phyloP scores from a whole-genome alignment of 2,113 vertebrate species.

The Motacilla alba region DNA sequence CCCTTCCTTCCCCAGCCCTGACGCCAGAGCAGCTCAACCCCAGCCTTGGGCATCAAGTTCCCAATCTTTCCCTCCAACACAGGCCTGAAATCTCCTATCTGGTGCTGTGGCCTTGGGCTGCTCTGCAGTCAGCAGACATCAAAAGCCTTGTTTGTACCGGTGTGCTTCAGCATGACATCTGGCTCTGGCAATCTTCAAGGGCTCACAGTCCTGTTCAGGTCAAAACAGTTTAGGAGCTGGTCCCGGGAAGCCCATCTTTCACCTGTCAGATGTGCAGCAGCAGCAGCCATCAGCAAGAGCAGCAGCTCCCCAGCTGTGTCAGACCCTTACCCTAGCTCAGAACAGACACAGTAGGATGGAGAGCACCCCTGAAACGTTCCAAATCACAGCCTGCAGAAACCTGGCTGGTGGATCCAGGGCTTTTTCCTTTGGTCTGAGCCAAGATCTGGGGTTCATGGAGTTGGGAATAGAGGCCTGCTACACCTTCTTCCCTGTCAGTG shows the following conservation, averaged over 20 bases:
- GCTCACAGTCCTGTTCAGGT: neutral
- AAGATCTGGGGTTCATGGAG: neutral
- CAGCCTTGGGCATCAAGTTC: neutral
- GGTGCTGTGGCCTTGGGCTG: neutral
- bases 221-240: neutral
- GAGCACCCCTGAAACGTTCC: neutral
- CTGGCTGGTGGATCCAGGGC: neutral
- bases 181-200: neutral
- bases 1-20: neutral
- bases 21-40: rapidly evolving
- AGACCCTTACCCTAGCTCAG: neutral
- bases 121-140: neutral
- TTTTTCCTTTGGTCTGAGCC: neutral
- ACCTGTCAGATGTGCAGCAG: neutral
- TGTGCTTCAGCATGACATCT: neutral
- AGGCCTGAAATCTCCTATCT: neutral
- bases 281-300: neutral
- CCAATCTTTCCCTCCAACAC: neutral
- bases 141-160: neutral
- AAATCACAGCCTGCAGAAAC: neutral
- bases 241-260: neutral
- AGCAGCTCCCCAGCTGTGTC: rapidly evolving
- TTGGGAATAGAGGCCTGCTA: neutral
- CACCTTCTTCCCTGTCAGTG: neutral
- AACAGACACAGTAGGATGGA: neutral